phyloP scores from a whole-genome alignment of 53 echinoderm and acorn worm genomes.

The Glandiceps talaboti region DNA sequence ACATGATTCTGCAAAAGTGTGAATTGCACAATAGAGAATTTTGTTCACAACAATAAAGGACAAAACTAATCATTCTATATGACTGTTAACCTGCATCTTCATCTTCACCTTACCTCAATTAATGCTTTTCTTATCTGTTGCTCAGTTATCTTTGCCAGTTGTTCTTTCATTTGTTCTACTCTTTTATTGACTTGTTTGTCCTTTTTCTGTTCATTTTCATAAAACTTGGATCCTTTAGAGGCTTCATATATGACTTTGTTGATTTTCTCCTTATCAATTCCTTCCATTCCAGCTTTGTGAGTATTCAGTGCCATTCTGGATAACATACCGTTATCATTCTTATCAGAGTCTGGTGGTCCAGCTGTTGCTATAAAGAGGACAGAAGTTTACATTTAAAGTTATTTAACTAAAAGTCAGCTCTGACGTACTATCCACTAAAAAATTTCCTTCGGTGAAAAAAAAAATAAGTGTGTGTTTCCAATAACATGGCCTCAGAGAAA shows the following conservation, averaged over 20 bases:
- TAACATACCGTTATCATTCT: background rate
- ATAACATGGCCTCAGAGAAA: no score
- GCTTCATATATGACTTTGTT: slow-evolving; percentile 85
- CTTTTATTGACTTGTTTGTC: slow-evolving; percentile 58
- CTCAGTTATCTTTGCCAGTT: slow-evolving; percentile 34
- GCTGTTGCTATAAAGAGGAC: no score
- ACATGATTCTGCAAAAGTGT: no score
- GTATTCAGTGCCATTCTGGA: slow-evolving; percentile 82
- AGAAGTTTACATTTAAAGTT: no score
- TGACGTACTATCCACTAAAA: no score
- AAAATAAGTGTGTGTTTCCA: no score
- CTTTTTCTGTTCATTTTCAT: slow-evolving; percentile 88
- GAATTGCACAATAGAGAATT: no score
- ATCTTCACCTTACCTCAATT: slow-evolving; percentile 50
- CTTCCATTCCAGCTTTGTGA: slow-evolving; percentile 98
- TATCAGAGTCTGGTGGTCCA: background rate
- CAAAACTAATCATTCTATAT: slow-evolving; percentile 1
- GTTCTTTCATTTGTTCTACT: slow-evolving; percentile 49
- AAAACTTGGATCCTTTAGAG: slow-evolving; percentile 90
- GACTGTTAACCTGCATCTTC: no score
- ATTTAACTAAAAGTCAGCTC: no score
- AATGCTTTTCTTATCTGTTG: slow-evolving; percentile 40
- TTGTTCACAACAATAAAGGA: no score
- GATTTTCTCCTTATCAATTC: slow-evolving; percentile 87
- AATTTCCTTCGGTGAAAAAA: no score